Evolutionary conservation across 2,888 invertebrate genomes (phyloP).

Genomic region (Dastarcus helophoroides): DNA sequence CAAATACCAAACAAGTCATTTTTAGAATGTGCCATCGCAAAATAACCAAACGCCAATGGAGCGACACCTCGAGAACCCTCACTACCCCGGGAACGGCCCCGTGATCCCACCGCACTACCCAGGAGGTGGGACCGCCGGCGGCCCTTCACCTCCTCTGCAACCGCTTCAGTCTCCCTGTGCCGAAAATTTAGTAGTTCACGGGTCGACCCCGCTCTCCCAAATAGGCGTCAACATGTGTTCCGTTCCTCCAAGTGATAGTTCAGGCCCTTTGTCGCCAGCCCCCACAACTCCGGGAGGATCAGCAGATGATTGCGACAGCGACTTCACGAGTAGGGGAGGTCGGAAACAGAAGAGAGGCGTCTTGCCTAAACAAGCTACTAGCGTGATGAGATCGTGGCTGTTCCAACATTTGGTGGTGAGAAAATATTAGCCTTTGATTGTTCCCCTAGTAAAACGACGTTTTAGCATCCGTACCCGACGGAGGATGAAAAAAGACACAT

Average conservation of each 20-base stretch:
- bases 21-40: constrained; percentile 30
- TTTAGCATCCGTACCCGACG: constrained; percentile 86
- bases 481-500: constrained; percentile 89
- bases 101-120: constrained; percentile 17
- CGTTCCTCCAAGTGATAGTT: constrained; percentile 42
- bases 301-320: constrained; percentile 46
- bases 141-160: constrained; percentile 31
- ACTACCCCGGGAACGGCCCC: constrained; percentile 19
- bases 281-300: constrained; percentile 49
- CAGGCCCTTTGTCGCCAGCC: constrained; percentile 47
- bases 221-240: constrained; percentile 65
- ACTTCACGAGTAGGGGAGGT: constrained; percentile 31
- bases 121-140: too few species aligned
- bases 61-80: constrained; percentile 28
- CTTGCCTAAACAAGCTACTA: constrained; percentile 89
- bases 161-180: constrained; percentile 36
- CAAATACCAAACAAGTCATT: not conserved
- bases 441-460: not conserved
- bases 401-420: constrained; percentile 92
- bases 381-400: constrained; percentile 92
- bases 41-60: constrained; percentile 20
- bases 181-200: constrained; percentile 52
- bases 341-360: constrained; percentile 69
- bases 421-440: constrained; percentile 12
- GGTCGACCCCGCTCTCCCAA: constrained; percentile 77